Conservation (phyloP, 2,113 vertebrate species). For the Chaenocephalus aceratus region DNA sequence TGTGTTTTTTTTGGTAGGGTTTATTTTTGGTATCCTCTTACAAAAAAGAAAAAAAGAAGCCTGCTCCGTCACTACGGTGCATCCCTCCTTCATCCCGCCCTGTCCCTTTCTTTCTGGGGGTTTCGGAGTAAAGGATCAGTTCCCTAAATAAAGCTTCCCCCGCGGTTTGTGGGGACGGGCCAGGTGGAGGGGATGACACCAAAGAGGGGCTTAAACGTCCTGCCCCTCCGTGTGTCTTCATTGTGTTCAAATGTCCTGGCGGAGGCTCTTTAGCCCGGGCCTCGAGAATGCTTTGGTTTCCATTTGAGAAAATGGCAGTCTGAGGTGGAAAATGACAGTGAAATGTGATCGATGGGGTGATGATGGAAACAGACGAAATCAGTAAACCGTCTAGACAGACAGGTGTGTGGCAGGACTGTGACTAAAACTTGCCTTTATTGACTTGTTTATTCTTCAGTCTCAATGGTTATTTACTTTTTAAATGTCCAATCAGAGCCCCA, state of each 20-base stretch:
- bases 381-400: constrained; percentile 74
- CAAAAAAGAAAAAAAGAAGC: constrained; percentile 62
- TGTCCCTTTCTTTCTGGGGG: constrained; percentile 55
- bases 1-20: constrained; percentile 75
- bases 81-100: constrained; percentile 52
- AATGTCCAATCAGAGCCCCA: constrained; percentile 65
- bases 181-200: constrained; percentile 64
- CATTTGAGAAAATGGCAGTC: constrained; percentile 76
- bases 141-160: constrained; percentile 77
- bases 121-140: constrained; percentile 66
- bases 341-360: constrained; percentile 70
- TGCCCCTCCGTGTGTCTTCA: constrained; percentile 54
- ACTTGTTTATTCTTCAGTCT: constrained; percentile 67
- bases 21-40: constrained; percentile 83
- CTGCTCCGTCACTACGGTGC: constrained; percentile 61
- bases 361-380: constrained; percentile 70
- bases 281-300: constrained; percentile 82
- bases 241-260: constrained; percentile 73
- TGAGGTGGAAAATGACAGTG: constrained; percentile 78
- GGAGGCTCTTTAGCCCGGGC: constrained; percentile 57
- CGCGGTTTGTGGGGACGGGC: constrained; percentile 44
- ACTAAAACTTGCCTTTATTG: constrained; percentile 80
- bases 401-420: constrained; percentile 75
- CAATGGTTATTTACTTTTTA: constrained; percentile 57
- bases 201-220: constrained; percentile 36